Conservation (phyloP, 2,797 vertebrate genomes). For the Babyrousa celebensis region DNA sequence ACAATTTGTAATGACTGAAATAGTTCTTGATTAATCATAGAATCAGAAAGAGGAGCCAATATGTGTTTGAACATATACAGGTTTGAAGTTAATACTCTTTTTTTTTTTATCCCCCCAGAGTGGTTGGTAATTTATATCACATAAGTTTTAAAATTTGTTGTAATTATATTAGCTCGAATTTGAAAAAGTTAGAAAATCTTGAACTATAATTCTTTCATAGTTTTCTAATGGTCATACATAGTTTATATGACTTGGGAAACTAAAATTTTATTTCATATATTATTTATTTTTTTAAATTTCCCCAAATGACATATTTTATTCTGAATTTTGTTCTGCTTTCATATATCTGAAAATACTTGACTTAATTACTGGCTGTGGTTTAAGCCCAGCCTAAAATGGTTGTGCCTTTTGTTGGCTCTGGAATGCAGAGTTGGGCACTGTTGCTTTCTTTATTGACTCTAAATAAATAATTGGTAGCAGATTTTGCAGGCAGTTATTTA, state of each 20-base stretch:
- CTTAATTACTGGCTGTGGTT: neutral
- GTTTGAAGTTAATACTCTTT: too few relatives aligned
- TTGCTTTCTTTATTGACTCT: constrained; percentile 21
- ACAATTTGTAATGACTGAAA: neutral
- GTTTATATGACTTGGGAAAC: neutral
- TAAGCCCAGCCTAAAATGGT: neutral
- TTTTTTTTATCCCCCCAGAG: neutral
- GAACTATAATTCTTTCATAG: neutral
- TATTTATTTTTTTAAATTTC: neutral
- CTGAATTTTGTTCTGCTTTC: constrained; percentile 33
- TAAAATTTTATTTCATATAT: neutral
- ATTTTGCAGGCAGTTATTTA: neutral
- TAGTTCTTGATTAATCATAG: neutral
- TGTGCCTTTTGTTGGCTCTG: neutral
- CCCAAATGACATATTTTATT: neutral
- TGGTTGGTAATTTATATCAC: neutral
- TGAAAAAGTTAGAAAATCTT: constrained; percentile 34
- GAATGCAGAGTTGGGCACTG: neutral
- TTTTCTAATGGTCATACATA: constrained; percentile 25
- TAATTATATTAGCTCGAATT: constrained; percentile 44
- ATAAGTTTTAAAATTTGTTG: constrained; percentile 22
- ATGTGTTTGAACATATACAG: neutral
- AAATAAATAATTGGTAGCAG: constrained; percentile 4
- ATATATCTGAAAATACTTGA: constrained; percentile 22
- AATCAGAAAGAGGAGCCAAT: neutral